Evolutionary conservation across 1,140 invertebrate genomes (phyloP), one percentile per base, ranked within the genome.

Genomic region (Adoxophyes honmai): DNA sequence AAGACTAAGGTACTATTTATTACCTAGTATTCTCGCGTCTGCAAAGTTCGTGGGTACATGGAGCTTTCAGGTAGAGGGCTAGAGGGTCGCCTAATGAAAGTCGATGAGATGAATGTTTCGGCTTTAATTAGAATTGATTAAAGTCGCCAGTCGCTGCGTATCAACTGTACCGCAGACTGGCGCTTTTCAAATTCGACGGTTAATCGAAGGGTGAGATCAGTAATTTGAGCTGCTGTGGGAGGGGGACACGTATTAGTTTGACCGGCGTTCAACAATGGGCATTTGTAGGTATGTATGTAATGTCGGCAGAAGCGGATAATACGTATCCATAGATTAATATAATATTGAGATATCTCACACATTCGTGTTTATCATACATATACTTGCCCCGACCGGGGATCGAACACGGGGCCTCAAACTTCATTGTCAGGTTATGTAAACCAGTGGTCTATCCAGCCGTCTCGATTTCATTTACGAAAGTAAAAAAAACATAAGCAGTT

Each of bases 111-210:
- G 71, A 70, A 81, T 78, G 73, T 79, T 75, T 75, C 68, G 68
- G 66, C 52, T 71, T 71, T 78, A 78, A 76, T 79, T 76, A 75
- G 74, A 78, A 79, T 73, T 74, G 67, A 79, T 79, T 77, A 70
- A 81, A 78, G 68, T 69, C 62, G 58, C 55, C 63, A 62, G 57
- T 44, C 37, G 52, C 34, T 70, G 36, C 18, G 55, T 15, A 52
- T 42, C 51, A 28, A 48, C 42, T 48, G 42, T 48, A 48, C 42
- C 42, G 11, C 18, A 28, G 42, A 48, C 42, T 11, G 42, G 16
- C n/a, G 42, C 42, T 48, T 48, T 48, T 48, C 42, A 48, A 48
- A 48, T 48, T 48, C 42, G 42, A 48, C 42, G 42, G 42, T 48
- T 48, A 48, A 48, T 48, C 42, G 28, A 48, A 48, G 42, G 42